Evolutionary conservation across 2,888 invertebrate species (phyloP), one percentile per base, ranked within the genome.

Genomic region (Platynereis dumerilii): DNA sequence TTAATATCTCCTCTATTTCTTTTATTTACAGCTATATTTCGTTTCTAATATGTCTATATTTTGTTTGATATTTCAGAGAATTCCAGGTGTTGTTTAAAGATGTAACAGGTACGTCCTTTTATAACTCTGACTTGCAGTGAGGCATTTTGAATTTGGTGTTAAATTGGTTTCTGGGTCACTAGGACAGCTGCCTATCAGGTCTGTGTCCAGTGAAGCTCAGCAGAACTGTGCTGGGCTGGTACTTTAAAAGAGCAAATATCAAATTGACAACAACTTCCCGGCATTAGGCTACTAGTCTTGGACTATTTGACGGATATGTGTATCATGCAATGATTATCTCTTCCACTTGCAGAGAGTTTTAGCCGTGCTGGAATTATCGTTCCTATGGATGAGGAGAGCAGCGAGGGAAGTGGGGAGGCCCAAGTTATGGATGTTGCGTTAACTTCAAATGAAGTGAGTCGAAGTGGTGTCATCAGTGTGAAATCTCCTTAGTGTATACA

Each of bases 81-180:
- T 73, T 78, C 60, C 73, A 73, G 61, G 70, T 70, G 24, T 67
- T 78, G 10, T 75, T 75, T 65, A 75, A 74, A 58, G 73, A 75
- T 70, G 76, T 78, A 12, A 75, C 68, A 60, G 75, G 61, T 48
- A 34, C 29, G 53, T 55, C 2, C 20, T 52, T 52, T 20, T 52
- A 52, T 20, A 7, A 52, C 7, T 24, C 3, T 52, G 52, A 52
- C 52, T 52, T 52, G 52, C 17, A 52, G 20, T 52, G 52, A 17
- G n/a, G n/a, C n/a, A n/a, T n/a, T n/a, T n/a, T n/a, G n/a, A n/a
- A n/a, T n/a, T n/a, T n/a, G n/a, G n/a, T n/a, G n/a, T n/a, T n/a
- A n/a, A n/a, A n/a, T n/a, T n/a, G n/a, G n/a, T n/a, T n/a, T n/a
- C n/a, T n/a, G n/a, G n/a, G n/a, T n/a, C n/a, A n/a, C n/a, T n/a